Evolutionary conservation across 2,113 vertebrate species (phyloP), one percentile per base, ranked within the genome.

Genomic region (Cheilinus undulatus): DNA sequence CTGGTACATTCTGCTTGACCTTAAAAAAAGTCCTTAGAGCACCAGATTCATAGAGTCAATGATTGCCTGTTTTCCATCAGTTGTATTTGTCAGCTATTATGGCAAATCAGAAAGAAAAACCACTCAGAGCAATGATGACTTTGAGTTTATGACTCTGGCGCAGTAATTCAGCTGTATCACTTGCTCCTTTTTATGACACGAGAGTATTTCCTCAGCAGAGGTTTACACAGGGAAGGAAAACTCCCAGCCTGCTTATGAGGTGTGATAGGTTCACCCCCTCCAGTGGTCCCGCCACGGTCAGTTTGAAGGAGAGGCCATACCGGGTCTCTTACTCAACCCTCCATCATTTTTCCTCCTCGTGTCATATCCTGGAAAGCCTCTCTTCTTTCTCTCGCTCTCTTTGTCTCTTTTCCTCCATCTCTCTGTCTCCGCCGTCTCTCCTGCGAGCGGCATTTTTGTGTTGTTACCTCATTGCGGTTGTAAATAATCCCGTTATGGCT

Each of bases 401-500:
- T 72, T 76, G 36, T 78, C 73, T 83, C 79, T 82, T 62, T 7
- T 1, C n/a, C 48, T 26, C 23, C 76, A 48, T 28, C 36, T 28
- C 36, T 57, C 53, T 46, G 8, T 67, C 76, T 73, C 48, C 67
- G 51, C 38, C 20, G 64, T 85, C 80, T 87, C 81, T 86, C 70
- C 88, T 72, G 56, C 57, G 70, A 89, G 78, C 86, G 22, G 86
- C 91, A 93, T 94, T 92, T 93, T 94, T 94, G 73, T 78, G 88
- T 84, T 67, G 78, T 93, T 94, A 91, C 87, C 87, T 94, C 93
- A 94, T 75, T 52, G 76, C 57, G 85, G 88, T 90, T 83, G 89
- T 92, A 91, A 92, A 92, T 92, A 92, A 91, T 92, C 86, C 76
- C 64, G 56, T 92, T 91, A 94, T 93, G 83, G 80, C 83, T 94